phyloP scores from a whole-genome alignment of 2,113 vertebrate species.

The Gymnogyps californianus region DNA sequence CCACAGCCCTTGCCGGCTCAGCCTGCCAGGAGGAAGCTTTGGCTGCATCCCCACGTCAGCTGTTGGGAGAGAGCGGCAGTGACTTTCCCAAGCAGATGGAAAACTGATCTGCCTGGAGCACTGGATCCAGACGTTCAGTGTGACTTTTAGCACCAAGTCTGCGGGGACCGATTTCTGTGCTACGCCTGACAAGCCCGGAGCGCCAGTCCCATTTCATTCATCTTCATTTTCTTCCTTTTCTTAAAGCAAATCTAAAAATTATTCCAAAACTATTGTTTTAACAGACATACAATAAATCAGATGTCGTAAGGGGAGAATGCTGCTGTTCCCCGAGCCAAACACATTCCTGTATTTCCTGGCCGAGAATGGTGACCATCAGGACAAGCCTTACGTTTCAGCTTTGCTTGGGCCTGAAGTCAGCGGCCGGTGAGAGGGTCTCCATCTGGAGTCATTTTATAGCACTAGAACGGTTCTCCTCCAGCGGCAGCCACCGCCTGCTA shows the following conservation, averaged over 20 bases:
- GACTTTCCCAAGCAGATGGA: conserved; percentile 39
- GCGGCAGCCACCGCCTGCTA: not conserved
- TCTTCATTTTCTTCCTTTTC: conserved; percentile 8
- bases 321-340: not conserved
- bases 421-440: not conserved
- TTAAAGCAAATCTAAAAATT: not conserved
- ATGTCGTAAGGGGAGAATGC: not conserved
- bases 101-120: not conserved
- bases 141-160: not conserved
- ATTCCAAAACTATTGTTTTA: not conserved
- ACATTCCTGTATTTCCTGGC: conserved; percentile 4
- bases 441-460: conserved; percentile 41
- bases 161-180: not conserved
- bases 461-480: not conserved
- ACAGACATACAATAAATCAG: not conserved
- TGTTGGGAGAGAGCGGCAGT: not conserved
- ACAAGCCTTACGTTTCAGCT: not conserved
- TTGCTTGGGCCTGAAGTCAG: conserved; percentile 6
- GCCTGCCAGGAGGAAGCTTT: not conserved
- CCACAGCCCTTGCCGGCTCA: not conserved
- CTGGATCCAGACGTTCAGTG: not conserved
- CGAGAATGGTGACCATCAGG: conserved; percentile 4
- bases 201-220: not conserved
- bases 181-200: not conserved
- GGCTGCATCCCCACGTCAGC: not conserved